These are phyloP conservation scores for Noctua janthina DNA, from an alignment of 2,888 invertebrate genomes.

Conservation along the genomic window DNA sequence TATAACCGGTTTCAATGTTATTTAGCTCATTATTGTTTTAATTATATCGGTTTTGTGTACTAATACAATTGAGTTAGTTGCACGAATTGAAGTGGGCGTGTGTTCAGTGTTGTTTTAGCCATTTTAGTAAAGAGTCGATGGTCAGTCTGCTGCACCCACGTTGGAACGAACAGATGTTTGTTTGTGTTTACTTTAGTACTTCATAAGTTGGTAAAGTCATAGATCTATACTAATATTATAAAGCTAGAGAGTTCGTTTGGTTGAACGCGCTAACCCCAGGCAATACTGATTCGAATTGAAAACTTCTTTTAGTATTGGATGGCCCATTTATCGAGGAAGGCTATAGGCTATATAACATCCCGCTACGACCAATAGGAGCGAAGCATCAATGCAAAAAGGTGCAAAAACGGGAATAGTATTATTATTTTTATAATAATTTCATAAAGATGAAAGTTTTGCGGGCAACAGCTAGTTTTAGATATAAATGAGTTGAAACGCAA, in stretches of 20 bases:
- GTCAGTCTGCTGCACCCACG: neutral
- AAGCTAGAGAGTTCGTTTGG: too few species aligned
- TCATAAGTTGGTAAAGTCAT: neutral
- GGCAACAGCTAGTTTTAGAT: neutral
- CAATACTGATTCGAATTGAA: too few species aligned
- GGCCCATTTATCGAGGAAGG: too few species aligned
- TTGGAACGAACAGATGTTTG: neutral
- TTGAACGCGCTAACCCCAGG: too few species aligned
- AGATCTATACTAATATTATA: neutral
- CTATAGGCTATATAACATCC: too few species aligned
- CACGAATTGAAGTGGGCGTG: neutral
- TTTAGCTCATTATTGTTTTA: conserved; percentile 29
- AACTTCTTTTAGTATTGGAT: too few species aligned
- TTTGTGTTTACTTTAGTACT: neutral
- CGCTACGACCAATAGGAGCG: too few species aligned
- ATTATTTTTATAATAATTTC: too few species aligned
- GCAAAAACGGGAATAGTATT: too few species aligned
- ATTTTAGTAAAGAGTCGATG: conserved; percentile 27
- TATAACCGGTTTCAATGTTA: conserved; percentile 14
- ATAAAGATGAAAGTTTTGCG: too few species aligned
- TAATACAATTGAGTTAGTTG: conserved; percentile 2
- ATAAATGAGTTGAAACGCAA: neutral
- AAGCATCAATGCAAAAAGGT: too few species aligned
- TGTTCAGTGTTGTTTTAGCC: conserved; percentile 3
- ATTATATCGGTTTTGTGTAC: conserved; percentile 11